phyloP scores from a whole-genome alignment of 2,888 invertebrate genomes.

The Morpho helenor region DNA sequence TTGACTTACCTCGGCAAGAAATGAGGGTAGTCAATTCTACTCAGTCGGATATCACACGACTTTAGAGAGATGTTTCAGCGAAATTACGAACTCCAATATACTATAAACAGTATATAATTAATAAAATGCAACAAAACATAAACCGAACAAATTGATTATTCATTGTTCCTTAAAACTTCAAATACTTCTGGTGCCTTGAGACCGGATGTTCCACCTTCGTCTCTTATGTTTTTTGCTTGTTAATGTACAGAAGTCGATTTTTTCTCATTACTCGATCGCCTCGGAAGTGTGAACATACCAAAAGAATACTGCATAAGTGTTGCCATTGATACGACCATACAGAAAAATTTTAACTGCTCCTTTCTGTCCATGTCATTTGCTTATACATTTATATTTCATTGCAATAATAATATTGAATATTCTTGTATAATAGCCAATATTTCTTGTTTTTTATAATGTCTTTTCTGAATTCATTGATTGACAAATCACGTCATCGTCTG shows the following conservation, averaged over 20 bases:
- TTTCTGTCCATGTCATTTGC: constrained; percentile 45
- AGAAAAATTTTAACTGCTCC: constrained; percentile 51
- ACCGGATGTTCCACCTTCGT: constrained; percentile 16
- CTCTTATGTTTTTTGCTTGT: constrained; percentile 38
- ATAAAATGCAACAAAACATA: background rate
- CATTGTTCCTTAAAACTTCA: constrained; percentile 2
- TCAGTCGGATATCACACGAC: no score
- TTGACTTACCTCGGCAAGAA: no score
- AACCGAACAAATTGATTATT: background rate
- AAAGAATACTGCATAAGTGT: constrained; percentile 54
- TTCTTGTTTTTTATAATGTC: no score
- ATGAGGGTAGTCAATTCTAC: no score
- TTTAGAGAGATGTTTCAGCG: background rate
- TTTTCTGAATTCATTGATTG: no score
- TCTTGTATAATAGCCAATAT: no score
- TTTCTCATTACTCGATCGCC: constrained; percentile 15
- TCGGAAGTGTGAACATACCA: constrained; percentile 41
- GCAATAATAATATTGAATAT: background rate
- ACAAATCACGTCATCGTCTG: no score
- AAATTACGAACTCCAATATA: background rate
- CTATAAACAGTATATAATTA: background rate
- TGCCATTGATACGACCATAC: constrained; percentile 49
- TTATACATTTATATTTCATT: background rate
- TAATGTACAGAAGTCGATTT: constrained; percentile 28
- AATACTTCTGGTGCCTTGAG: constrained; percentile 4